Base-by-base conservation (phyloP, 2,797 vertebrate species). In the Pseudochirops cupreus region DNA sequence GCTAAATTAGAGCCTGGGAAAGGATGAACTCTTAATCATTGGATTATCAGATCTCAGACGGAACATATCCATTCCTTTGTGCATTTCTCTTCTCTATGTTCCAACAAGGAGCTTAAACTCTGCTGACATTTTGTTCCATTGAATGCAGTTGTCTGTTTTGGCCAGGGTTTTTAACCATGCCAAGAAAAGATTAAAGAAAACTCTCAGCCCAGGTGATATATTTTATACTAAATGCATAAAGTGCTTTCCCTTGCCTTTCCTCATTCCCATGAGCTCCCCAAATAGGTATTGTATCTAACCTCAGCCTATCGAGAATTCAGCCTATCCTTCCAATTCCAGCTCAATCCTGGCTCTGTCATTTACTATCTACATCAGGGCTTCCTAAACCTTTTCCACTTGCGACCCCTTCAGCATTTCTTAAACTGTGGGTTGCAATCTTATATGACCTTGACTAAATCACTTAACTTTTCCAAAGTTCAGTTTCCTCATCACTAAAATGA, bases 21-120 rank as follows among this genome's bases (percentile, higher is more conserved):
- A 50, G 9, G n/a, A 82, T 46, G 67, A 46, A 24, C 21, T 87
- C 39, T 93, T 91, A 94, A 94, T 92, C 59, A 50, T 53, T 93
- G 92, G 4, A 95, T 91, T 95, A 62, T 94, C 62, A 94, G 46
- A 95, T 74, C 59, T 91, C 56, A 92, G 62, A 62, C 18, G 94
- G 90, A 74, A 94, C 39, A 46, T 91, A 7, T 53, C 91, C n/a
- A 67, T 91, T 94, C 89, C 16, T 94, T 16, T 46, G 31, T 82
- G 26, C 94, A 91, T 93, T 94, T 31, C 6, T 12, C 46, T 62
- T 91, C 55, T 14, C 13, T 96, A 56, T 91, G 54, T 94, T 94
- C 89, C 57, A 94, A 91, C 54, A n/a, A 96, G 91, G 18, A 94
- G 93, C 62, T 39, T 87, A 18, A 33, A 28, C 50, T 96, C 92